Conservation (phyloP, 2,113 vertebrate species). For the Perca flavescens region DNA sequence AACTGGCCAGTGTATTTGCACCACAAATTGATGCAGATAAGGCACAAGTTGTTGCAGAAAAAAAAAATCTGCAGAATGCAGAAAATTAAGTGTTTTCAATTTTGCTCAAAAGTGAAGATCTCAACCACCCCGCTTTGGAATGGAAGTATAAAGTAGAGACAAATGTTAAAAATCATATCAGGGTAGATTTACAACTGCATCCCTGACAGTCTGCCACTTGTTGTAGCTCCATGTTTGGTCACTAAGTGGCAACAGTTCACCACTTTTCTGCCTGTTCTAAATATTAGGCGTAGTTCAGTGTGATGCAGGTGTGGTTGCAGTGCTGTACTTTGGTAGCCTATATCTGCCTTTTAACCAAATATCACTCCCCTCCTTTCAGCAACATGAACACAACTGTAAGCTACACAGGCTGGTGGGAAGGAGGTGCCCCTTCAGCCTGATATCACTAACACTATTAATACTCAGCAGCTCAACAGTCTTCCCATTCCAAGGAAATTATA, state of each 20-base stretch:
- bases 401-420: background rate
- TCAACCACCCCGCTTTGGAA: no score
- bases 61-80: no score
- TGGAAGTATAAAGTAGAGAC: background rate
- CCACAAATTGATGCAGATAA: no score
- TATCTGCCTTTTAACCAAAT: background rate
- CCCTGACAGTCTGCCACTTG: background rate
- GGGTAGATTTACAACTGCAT: background rate
- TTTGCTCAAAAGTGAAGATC: no score
- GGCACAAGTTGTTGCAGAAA: no score
- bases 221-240: conserved; percentile 23
- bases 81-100: no score
- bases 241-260: conserved; percentile 65
- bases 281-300: background rate
- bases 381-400: background rate
- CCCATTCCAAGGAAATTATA: background rate
- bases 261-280: background rate
- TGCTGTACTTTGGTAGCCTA: background rate
- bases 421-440: background rate
- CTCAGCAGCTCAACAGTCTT: background rate
- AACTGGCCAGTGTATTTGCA: no score
- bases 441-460: background rate
- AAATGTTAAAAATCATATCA: background rate
- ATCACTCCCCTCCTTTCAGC: background rate
- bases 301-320: background rate